A percentile compares a stretch with the other conserved stretches of the same genome.
Conservation (phyloP, 1,140 invertebrate species). For the Parasteatoda tepidariorum region DNA sequence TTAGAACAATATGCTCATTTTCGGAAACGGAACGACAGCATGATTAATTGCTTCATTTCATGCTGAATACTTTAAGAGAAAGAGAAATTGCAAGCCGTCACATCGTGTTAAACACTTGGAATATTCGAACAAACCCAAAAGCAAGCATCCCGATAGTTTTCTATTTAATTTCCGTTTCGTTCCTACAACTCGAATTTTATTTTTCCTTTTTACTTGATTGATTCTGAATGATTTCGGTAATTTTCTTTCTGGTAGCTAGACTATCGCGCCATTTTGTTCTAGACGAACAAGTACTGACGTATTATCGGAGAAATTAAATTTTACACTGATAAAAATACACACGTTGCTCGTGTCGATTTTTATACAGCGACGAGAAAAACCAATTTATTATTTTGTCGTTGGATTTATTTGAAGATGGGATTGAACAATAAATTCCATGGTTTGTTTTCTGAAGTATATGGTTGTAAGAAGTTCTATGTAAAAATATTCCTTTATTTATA, state of each 20-base stretch:
- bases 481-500: no score
- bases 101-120: slow-evolving; percentile 18
- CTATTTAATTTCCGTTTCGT: slow-evolving; percentile 36
- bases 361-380: no score
- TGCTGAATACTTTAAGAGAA: neutral
- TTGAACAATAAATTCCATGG: slow-evolving; percentile 17
- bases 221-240: slow-evolving; percentile 26
- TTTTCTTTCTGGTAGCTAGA: neutral
- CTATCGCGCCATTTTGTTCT: neutral
- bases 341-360: no score
- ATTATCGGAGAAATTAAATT: slow-evolving; percentile 34
- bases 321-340: neutral
- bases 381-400: no score
- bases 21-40: neutral
- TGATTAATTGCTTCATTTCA: slow-evolving; percentile 34
- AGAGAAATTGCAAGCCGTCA: slow-evolving; percentile 26
- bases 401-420: slow-evolving; percentile 17
- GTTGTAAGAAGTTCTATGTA: no score
- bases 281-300: neutral
- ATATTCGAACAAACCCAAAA: slow-evolving; percentile 17
- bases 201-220: slow-evolving; percentile 33
- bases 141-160: slow-evolving; percentile 19
- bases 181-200: slow-evolving; percentile 23
- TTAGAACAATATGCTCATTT: no score
- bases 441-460: no score